phyloP scores from a whole-genome alignment of 2,797 vertebrate species.

The Galago senegalensis region DNA sequence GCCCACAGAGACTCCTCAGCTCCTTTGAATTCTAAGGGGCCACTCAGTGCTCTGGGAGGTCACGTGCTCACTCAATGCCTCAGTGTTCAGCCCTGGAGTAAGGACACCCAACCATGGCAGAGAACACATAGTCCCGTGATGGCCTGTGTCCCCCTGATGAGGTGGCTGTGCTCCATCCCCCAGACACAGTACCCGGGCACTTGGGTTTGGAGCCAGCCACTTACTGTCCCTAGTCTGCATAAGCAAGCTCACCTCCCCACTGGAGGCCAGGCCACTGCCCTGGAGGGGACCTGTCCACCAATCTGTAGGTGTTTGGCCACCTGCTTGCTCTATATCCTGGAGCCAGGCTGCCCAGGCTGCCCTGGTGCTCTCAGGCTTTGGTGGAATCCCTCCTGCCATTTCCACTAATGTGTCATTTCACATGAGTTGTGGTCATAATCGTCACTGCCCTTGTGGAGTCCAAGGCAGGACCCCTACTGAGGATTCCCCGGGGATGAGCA shows the following conservation, averaged over 20 bases:
- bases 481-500: neutral
- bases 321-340: neutral
- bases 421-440: neutral
- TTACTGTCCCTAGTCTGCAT: neutral
- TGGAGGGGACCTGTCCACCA: neutral
- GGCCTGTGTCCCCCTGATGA: neutral
- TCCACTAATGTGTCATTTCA: neutral
- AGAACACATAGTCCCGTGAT: neutral
- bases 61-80: neutral
- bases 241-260: accelerated
- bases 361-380: too few species aligned
- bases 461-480: neutral
- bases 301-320: neutral
- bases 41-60: neutral
- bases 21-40: neutral
- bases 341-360: neutral
- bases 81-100: neutral
- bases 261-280: neutral
- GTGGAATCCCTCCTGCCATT: accelerated
- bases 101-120: neutral
- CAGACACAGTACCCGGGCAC: accelerated
- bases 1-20: neutral
- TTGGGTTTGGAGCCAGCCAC: neutral
- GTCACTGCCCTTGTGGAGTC: neutral
- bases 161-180: neutral